phyloP scores from a whole-genome alignment of 2,113 vertebrate genomes.

The Xiphophorus couchianus region DNA sequence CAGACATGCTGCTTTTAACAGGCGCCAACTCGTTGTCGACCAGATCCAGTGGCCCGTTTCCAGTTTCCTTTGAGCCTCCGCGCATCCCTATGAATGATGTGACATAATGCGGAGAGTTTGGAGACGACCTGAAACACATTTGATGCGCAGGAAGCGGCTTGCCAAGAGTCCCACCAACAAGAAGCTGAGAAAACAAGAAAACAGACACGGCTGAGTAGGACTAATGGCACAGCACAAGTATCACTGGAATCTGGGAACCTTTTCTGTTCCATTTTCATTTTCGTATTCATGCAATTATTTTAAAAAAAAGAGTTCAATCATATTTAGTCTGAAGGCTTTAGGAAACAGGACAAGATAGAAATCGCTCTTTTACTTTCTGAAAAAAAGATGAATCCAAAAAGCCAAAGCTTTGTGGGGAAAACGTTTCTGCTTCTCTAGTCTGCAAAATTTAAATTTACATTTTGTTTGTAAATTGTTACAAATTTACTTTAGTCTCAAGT shows the following conservation, averaged over 20 bases:
- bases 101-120: conserved; percentile 29
- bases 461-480: too few species aligned
- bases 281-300: background rate
- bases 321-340: too few species aligned
- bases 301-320: too few species aligned
- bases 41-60: conserved; percentile 47
- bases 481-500: too few species aligned
- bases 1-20: conserved; percentile 44
- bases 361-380: too few species aligned
- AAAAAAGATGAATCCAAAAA: background rate
- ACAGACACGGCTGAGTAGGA: background rate
- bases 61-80: conserved; percentile 36
- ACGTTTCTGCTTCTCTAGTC: too few species aligned
- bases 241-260: background rate
- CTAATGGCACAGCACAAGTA: background rate
- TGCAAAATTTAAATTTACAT: too few species aligned
- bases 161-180: background rate
- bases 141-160: background rate
- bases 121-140: conserved; percentile 1
- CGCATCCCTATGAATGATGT: conserved; percentile 34
- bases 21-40: conserved; percentile 33
- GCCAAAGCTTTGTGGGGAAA: background rate
- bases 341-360: too few species aligned
- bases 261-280: background rate
- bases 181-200: background rate